Evolutionary conservation across 2,113 vertebrate species (phyloP).

Genomic region (Bettongia penicillata): DNA sequence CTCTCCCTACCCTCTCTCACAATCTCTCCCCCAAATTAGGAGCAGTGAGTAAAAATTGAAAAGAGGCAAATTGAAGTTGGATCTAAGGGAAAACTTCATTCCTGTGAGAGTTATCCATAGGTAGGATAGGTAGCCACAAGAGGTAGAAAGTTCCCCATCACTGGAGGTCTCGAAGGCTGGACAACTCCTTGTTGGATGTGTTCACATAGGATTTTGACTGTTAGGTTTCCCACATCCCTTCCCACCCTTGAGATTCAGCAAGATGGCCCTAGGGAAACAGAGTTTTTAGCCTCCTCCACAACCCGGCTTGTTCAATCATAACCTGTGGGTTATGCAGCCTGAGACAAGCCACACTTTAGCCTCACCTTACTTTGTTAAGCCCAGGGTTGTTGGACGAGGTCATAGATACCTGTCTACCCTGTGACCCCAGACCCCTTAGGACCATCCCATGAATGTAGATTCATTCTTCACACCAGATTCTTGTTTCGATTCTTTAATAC

Average conservation of each 20-base stretch:
- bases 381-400: background rate
- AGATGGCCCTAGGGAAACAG: background rate
- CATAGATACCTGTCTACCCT: background rate
- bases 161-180: background rate
- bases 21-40: background rate
- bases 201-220: background rate
- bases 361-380: background rate
- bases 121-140: background rate
- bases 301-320: background rate
- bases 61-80: background rate
- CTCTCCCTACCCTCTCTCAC: background rate
- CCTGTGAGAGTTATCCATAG: background rate
- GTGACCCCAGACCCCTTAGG: background rate
- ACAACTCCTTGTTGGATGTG: background rate
- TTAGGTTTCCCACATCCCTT: background rate
- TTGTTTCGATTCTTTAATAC: background rate
- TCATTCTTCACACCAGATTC: background rate
- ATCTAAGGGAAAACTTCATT: background rate
- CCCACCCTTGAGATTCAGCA: background rate
- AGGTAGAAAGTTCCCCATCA: background rate
- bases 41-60: background rate
- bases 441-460: too few relatives aligned
- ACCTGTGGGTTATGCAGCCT: background rate
- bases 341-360: background rate
- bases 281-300: background rate